phyloP scores from a whole-genome alignment of 2,888 invertebrate genomes.

The Pandemis corylana region DNA sequence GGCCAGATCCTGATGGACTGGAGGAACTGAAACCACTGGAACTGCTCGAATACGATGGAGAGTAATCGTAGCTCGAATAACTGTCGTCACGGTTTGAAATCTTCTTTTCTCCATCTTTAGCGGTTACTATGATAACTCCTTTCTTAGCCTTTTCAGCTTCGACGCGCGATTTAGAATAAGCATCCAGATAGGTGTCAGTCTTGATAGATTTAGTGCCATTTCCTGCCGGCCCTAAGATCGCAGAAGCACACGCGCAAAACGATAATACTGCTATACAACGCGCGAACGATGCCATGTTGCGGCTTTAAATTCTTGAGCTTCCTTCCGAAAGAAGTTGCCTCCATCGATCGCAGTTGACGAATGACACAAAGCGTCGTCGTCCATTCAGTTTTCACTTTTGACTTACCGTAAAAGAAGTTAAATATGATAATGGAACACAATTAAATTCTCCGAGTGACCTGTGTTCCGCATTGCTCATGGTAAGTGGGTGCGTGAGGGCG shows the following conservation, averaged over 20 bases:
- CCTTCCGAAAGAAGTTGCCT: conserved; percentile 73
- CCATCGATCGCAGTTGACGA: conserved; percentile 80
- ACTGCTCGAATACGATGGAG: conserved; percentile 68
- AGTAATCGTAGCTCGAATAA: conserved; percentile 75
- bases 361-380: conserved; percentile 72
- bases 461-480: conserved; percentile 82
- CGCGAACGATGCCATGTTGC: conserved; percentile 64
- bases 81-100: conserved; percentile 79
- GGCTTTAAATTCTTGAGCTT: conserved; percentile 58
- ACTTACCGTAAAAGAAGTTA: conserved; percentile 84
- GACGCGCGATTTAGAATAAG: conserved; percentile 84
- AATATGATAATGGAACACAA: conserved; percentile 85
- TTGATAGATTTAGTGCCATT: conserved; percentile 69
- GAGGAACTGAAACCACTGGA: conserved; percentile 66
- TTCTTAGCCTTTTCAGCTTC: conserved; percentile 78
- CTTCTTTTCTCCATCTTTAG: conserved; percentile 79
- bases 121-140: conserved; percentile 76
- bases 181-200: conserved; percentile 87
- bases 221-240: conserved; percentile 70
- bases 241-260: conserved; percentile 64
- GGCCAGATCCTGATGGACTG: conserved; percentile 56
- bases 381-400: conserved; percentile 84
- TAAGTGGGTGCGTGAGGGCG: conserved; percentile 74
- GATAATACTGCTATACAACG: conserved; percentile 60
- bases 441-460: conserved; percentile 83